Evolutionary conservation across 2,113 vertebrate species (phyloP).

Genomic region (Odontesthes bonariensis): DNA sequence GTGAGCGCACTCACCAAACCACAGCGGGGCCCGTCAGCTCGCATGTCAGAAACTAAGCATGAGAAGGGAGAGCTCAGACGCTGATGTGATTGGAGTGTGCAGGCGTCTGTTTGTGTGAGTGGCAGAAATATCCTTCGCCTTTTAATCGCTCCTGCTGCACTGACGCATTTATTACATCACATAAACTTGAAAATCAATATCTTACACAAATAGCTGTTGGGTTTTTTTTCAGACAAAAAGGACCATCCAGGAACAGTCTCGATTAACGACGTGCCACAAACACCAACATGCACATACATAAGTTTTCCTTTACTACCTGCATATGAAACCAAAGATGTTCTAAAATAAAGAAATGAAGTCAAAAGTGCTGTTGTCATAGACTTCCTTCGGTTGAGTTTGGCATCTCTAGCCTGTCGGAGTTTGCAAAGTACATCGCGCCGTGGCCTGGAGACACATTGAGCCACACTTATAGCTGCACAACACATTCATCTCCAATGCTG

Average conservation of each 20-base stretch:
- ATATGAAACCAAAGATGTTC: neutral
- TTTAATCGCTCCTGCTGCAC: slow-evolving; percentile 17
- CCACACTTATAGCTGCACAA: neutral
- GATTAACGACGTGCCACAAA: slow-evolving; percentile 1
- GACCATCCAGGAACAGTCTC: slow-evolving; percentile 15
- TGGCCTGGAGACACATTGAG: neutral
- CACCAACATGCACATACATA: neutral
- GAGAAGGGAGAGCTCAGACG: slow-evolving; percentile 25
- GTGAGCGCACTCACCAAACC: slow-evolving; percentile 9
- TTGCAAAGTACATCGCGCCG: no score
- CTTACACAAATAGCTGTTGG: slow-evolving; percentile 19
- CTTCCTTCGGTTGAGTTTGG: neutral
- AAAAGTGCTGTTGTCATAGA: no score
- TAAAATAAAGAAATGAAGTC: neutral
- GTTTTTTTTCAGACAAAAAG: slow-evolving; percentile 13
- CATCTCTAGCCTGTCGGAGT: neutral
- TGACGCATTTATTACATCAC: slow-evolving; percentile 47
- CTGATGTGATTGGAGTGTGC: slow-evolving; percentile 16
- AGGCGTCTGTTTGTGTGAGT: slow-evolving; percentile 14
- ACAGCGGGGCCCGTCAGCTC: slow-evolving; percentile 18
- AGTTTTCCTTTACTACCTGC: no score
- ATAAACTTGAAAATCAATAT: slow-evolving; percentile 37
- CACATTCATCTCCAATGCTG: neutral
- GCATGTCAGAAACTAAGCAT: slow-evolving; percentile 36
- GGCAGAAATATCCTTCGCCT: slow-evolving; percentile 19